Conservation (phyloP, 2,888 invertebrate genomes). For the Liposcelis brunnea region DNA sequence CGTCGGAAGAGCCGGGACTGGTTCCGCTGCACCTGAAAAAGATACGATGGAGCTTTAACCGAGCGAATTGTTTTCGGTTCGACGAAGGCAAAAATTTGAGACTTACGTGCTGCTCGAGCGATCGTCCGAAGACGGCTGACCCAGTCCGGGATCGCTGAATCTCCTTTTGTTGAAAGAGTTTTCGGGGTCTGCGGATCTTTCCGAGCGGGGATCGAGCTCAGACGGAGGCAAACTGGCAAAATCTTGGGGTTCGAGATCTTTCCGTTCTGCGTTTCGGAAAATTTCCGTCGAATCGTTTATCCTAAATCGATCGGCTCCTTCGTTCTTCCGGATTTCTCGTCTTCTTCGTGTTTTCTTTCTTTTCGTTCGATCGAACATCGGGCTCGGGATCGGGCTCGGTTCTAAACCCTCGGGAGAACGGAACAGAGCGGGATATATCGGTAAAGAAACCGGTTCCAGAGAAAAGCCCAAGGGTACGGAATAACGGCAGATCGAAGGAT, state of each 20-base stretch:
- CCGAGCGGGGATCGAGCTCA: neutral
- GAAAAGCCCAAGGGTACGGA: neutral
- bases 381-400: too few species aligned
- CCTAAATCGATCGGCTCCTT: too few species aligned
- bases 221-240: constrained; percentile 1
- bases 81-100: neutral
- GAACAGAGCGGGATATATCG: neutral
- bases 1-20: too few species aligned
- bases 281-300: neutral
- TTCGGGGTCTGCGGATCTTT: neutral
- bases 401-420: too few species aligned
- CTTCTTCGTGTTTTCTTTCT: too few species aligned
- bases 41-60: too few species aligned
- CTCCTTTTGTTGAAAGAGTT: neutral
- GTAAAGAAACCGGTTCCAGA: neutral
- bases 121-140: neutral
- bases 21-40: too few species aligned
- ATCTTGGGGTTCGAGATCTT: too few species aligned
- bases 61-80: too few species aligned
- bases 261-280: neutral
- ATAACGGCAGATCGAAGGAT: too few species aligned
- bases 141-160: constrained; percentile 3
- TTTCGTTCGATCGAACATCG: too few species aligned
- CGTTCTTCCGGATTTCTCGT: neutral
- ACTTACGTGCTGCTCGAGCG: neutral